phyloP scores from a whole-genome alignment of 2,113 vertebrate genomes.

The Grammomys dolichurus region DNA sequence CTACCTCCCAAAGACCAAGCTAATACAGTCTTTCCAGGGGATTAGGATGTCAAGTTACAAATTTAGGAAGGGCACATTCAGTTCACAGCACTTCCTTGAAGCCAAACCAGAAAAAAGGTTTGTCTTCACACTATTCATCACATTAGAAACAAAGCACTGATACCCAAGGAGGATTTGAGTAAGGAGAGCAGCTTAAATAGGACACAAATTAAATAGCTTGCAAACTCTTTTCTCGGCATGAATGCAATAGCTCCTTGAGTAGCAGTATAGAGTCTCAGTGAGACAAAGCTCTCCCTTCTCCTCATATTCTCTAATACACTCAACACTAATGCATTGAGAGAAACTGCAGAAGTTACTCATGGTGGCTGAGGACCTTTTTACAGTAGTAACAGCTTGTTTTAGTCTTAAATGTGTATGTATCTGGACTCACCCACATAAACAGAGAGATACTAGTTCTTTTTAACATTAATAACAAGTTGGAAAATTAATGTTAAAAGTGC shows the following conservation, averaged over 20 bases:
- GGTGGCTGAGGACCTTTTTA: not conserved
- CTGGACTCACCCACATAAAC: not conserved
- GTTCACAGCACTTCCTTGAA: not conserved
- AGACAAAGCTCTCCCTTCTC: not conserved
- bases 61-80: not conserved
- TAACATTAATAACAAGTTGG: not conserved
- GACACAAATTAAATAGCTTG: not conserved
- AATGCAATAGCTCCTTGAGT: not conserved
- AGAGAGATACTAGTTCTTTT: not conserved
- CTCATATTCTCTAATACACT: not conserved
- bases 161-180: not conserved
- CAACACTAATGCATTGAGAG: not conserved
- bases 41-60: not conserved
- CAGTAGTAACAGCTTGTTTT: not conserved
- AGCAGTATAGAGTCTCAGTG: not conserved
- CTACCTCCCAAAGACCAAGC: not conserved
- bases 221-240: not conserved
- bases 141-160: not conserved
- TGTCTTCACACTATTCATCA: not conserved
- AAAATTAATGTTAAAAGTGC: not conserved
- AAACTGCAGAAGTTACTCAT: not conserved
- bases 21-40: not conserved
- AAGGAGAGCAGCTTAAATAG: not conserved
- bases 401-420: not conserved
- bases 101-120: not conserved